Evolutionary conservation across 2,797 vertebrate genomes (phyloP).

Genomic region (Pelodytes ibericus): DNA sequence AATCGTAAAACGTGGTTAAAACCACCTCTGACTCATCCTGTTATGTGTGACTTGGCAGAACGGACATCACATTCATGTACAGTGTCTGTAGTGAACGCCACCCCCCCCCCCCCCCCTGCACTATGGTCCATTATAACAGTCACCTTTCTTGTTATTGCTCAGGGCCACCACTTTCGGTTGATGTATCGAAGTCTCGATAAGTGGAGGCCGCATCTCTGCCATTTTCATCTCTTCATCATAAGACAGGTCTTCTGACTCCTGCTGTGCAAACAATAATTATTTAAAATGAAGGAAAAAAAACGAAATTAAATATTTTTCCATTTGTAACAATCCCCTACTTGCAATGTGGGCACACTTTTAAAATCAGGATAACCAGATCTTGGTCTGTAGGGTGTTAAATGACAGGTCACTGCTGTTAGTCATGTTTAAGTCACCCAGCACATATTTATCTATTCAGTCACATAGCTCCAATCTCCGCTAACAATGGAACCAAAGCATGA

Average conservation of each 20-base stretch:
- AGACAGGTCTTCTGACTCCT: slow-evolving; percentile 96
- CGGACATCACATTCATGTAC: no score
- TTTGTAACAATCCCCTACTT: no score
- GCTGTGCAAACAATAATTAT: slow-evolving; percentile 52
- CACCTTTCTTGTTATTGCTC: slow-evolving; percentile 95
- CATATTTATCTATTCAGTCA: background rate
- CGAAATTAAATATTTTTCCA: no score
- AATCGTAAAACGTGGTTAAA: no score
- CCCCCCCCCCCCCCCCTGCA: no score
- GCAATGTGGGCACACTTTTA: no score
- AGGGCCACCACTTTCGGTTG: slow-evolving; percentile 97
- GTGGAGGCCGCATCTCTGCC: slow-evolving; percentile 93
- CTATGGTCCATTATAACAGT: slow-evolving; percentile 25
- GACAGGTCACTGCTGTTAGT: background rate
- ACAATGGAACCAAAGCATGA: background rate
- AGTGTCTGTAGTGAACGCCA: no score
- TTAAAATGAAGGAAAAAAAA: slow-evolving; percentile 20
- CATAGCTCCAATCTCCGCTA: background rate
- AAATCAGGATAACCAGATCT: background rate
- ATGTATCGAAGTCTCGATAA: slow-evolving; percentile 95
- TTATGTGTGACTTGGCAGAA: no score
- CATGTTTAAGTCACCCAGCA: background rate
- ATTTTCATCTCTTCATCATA: slow-evolving; percentile 98
- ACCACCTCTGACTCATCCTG: no score
- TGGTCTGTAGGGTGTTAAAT: background rate